Evolutionary conservation across 1,140 invertebrate genomes (phyloP).

Genomic region (Formica exsecta): DNA sequence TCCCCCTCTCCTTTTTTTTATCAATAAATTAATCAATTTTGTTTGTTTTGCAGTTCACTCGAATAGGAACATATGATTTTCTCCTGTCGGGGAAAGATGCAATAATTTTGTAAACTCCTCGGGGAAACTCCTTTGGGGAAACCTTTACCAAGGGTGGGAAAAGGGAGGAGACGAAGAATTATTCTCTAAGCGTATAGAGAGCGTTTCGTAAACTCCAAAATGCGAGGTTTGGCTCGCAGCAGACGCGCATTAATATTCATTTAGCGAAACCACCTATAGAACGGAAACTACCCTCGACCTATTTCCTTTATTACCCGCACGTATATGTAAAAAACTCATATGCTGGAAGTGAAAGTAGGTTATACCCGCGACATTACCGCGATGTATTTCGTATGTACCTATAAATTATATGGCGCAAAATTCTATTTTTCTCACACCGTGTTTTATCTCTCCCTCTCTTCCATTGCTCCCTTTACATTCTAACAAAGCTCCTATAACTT

Average conservation of each 20-base stretch:
- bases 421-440: slow-evolving; percentile 24
- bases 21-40: neutral
- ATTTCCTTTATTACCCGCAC: slow-evolving; percentile 61
- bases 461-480: neutral
- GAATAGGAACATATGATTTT: neutral
- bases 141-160: too few species aligned
- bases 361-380: slow-evolving; percentile 62
- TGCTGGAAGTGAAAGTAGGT: slow-evolving; percentile 61
- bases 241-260: slow-evolving; percentile 80
- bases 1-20: neutral
- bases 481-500: slow-evolving; percentile 26
- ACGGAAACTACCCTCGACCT: slow-evolving; percentile 69
- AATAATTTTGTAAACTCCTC: slow-evolving; percentile 2
- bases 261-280: slow-evolving; percentile 69
- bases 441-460: neutral
- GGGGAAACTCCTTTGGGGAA: too few species aligned
- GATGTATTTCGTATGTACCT: slow-evolving; percentile 39
- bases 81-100: neutral
- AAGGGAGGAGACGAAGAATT: neutral
- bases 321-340: slow-evolving; percentile 59
- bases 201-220: slow-evolving; percentile 22
- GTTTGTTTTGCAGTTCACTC: neutral
- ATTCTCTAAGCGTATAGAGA: slow-evolving; percentile 41
- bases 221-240: slow-evolving; percentile 40
- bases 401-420: slow-evolving; percentile 42